phyloP scores from a whole-genome alignment of 2,797 vertebrate genomes.

The Onychomys torridus region DNA sequence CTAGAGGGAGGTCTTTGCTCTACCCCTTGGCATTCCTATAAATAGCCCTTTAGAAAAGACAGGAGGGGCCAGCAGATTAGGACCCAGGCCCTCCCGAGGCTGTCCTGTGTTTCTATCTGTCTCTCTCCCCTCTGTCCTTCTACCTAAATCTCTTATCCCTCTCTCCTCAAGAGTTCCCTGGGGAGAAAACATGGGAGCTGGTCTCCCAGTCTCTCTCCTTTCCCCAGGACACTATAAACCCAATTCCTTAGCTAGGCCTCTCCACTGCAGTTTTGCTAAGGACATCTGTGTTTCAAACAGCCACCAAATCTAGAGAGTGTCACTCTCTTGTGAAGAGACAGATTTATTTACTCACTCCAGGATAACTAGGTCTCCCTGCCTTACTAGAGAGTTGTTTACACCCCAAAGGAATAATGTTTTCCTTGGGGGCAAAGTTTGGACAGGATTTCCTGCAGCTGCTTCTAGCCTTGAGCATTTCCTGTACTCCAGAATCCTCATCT shows the following conservation, averaged over 20 bases:
- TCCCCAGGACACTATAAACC: neutral
- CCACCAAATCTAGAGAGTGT: neutral
- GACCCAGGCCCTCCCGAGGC: no score
- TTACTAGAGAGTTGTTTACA: neutral
- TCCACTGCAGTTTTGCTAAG: neutral
- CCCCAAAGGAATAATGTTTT: neutral
- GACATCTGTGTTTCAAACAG: neutral
- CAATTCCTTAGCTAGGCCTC: neutral
- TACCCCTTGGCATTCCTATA: no score
- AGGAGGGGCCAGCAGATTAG: no score
- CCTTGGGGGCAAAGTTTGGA: neutral
- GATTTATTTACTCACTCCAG: slow-evolving; percentile 28
- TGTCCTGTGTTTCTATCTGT: no score
- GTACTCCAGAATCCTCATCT: neutral
- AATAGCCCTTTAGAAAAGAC: no score
- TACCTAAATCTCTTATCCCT: no score
- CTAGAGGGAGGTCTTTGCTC: no score
- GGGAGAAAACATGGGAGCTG: no score
- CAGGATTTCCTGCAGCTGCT: neutral
- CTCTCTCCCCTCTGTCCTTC: no score
- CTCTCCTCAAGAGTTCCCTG: no score
- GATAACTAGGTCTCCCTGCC: neutral
- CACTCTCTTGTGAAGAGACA: neutral
- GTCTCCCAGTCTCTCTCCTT: neutral
- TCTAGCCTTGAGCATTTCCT: neutral